Base-by-base conservation (phyloP, 1,140 invertebrate species). In the Eriosoma lanigerum region DNA sequence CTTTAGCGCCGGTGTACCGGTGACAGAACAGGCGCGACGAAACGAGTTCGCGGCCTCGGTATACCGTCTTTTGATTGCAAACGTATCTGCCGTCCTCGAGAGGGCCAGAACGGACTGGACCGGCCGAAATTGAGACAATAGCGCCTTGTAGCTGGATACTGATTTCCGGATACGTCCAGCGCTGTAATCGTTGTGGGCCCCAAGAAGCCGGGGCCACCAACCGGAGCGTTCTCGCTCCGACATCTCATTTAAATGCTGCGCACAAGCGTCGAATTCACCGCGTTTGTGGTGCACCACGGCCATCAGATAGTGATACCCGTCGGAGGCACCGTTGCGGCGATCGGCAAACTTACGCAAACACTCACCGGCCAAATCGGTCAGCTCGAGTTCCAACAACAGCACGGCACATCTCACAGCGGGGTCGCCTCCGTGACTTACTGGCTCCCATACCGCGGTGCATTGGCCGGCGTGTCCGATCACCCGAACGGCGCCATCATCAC, bases 251-350 rank as follows among this genome's bases (percentile, higher is more conserved):
- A 75, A 32, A 17, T 75, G 72, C 0, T 75, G 50, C 6, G 21
- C 21, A 8, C 72, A 56, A 26, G 19, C n/a, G 24, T 5, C 0
- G 52, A 56, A 75, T 24, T 75, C 48, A 0, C 19, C 50, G 1
- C 50, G 26, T 9, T 38, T 56, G 50, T 54, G 29, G 26, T 75
- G 72, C 12, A n/a, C 9, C 26, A 75, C 72, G 19, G 72, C 46
- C 72, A 75, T 52, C 26, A 56, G 5, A 10, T 75, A 75, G 29
- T 75, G 72, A 19, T 75, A 75, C 13, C 13, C 4, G 50, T 73
- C 50, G 3, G n/a, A n/a, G n/a, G 1, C 26, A 46, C 10, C 24
- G 38, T n/a, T 1, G 12, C 13, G 19, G 46, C 52, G 24, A 56
- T 32, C 29, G 46, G 29, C 13, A 56, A 54, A 3, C 21, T 5